Percentiles rank a stretch among this genome's conserved stretches.
Conservation (phyloP, 2,888 invertebrate genomes). For the Blastobasis lacticolella region DNA sequence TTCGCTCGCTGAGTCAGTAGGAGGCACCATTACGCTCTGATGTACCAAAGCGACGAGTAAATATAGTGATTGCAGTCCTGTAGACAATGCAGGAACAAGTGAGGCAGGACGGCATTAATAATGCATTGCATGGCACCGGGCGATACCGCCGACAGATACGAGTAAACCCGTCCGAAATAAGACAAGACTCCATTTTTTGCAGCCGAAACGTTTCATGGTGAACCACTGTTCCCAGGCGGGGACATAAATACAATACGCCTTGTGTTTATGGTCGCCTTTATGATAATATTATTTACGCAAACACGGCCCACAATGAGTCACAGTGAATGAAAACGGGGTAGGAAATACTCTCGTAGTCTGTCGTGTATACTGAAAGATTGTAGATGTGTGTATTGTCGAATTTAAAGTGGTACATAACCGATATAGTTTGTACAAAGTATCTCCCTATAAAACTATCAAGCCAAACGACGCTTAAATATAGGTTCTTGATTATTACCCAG, state of each 20-base stretch:
- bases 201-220: slow-evolving; percentile 40
- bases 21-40: slow-evolving; percentile 34
- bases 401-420: too few relatives aligned
- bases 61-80: slow-evolving; percentile 64
- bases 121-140: slow-evolving; percentile 46
- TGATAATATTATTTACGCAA: slow-evolving; percentile 16
- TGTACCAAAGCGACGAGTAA: slow-evolving; percentile 65
- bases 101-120: slow-evolving; percentile 57
- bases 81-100: slow-evolving; percentile 67
- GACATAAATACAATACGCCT: slow-evolving; percentile 22
- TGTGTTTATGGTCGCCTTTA: slow-evolving; percentile 23
- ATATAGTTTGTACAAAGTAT: too few relatives aligned
- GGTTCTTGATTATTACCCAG: too few relatives aligned
- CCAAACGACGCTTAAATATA: too few relatives aligned
- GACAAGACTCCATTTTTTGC: slow-evolving; percentile 42
- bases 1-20: slow-evolving; percentile 48
- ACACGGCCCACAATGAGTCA: slow-evolving; percentile 5
- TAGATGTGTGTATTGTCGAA: too few relatives aligned
- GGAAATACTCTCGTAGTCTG: neutral
- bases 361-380: too few relatives aligned
- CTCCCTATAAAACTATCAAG: too few relatives aligned
- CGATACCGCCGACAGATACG: slow-evolving; percentile 39
- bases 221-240: slow-evolving; percentile 26
- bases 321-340: slow-evolving; percentile 10
- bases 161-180: slow-evolving; percentile 32